Percentiles rank a stretch among this genome's conserved stretches.
Evolutionary conservation across 2,113 vertebrate genomes (phyloP).

Genomic region (Hippocampus barbouri): DNA sequence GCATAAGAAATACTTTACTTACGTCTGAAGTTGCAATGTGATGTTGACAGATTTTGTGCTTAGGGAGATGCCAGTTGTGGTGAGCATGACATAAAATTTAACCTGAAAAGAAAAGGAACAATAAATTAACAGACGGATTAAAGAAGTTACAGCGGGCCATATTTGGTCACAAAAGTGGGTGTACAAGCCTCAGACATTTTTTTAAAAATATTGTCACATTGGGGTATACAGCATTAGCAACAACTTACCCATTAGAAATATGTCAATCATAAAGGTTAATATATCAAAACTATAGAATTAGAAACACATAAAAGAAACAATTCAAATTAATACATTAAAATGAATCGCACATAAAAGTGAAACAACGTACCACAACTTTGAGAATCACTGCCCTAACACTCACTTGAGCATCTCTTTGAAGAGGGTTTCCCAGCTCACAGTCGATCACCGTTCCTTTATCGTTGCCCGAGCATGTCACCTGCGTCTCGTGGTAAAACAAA

Average conservation of each 20-base stretch:
- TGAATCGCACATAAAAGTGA: too few species aligned
- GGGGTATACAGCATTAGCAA: too few species aligned
- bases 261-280: too few species aligned
- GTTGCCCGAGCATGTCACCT: constrained; percentile 78
- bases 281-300: too few species aligned
- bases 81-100: constrained; percentile 82
- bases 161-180: too few species aligned
- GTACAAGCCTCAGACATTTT: too few species aligned
- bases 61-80: constrained; percentile 79
- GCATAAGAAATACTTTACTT: constrained; percentile 46
- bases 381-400: constrained; percentile 36
- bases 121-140: not conserved
- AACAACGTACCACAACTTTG: not conserved
- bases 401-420: constrained; percentile 85
- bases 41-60: constrained; percentile 80
- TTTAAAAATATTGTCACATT: too few species aligned
- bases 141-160: too few species aligned
- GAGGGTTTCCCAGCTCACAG: constrained; percentile 89
- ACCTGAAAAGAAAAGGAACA: constrained; percentile 64
- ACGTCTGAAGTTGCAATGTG: constrained; percentile 83
- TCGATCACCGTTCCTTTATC: constrained; percentile 78
- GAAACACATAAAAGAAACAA: too few species aligned
- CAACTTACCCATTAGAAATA: too few species aligned
- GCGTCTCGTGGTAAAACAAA: constrained; percentile 69
- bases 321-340: not conserved